phyloP scores from a whole-genome alignment of 2,888 invertebrate species.

The Cryptosula pallasiana region DNA sequence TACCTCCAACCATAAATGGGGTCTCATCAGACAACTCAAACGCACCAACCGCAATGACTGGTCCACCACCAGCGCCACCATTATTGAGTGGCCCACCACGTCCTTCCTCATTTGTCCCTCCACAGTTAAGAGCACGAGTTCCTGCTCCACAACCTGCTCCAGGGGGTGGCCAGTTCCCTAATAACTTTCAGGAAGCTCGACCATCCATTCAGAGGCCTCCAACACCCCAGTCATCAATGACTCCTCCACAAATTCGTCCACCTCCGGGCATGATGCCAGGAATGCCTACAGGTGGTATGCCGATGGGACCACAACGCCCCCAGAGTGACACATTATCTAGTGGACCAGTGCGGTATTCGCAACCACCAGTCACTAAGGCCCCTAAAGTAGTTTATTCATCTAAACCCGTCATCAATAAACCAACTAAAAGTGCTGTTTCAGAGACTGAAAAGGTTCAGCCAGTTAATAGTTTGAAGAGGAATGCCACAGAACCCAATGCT shows the following conservation, averaged over 20 bases:
- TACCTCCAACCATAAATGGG: slow-evolving; percentile 26
- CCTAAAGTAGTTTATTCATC: slow-evolving; percentile 45
- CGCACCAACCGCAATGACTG: slow-evolving; percentile 28
- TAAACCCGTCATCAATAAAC: slow-evolving; percentile 39
- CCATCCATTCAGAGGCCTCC: background rate
- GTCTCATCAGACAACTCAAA: slow-evolving; percentile 27
- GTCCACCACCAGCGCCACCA: slow-evolving; percentile 21
- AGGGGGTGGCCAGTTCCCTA: background rate
- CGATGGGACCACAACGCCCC: background rate
- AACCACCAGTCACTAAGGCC: slow-evolving; percentile 31
- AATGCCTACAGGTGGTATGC: background rate
- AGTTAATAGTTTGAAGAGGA: background rate
- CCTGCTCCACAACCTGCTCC: slow-evolving; percentile 26
- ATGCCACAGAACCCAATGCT: background rate
- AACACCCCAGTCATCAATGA: slow-evolving; percentile 15
- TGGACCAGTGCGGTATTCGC: background rate
- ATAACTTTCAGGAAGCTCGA: background rate
- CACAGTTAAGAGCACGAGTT: slow-evolving; percentile 29
- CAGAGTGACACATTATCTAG: background rate
- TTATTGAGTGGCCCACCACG: background rate
- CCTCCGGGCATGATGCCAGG: slow-evolving; percentile 1
- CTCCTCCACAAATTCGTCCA: slow-evolving; percentile 8
- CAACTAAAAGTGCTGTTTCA: slow-evolving; percentile 28
- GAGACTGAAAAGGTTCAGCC: background rate
- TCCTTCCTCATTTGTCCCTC: slow-evolving; percentile 20